phyloP scores from a whole-genome alignment of 2,888 invertebrate species.

The Thymelicus lineola region DNA sequence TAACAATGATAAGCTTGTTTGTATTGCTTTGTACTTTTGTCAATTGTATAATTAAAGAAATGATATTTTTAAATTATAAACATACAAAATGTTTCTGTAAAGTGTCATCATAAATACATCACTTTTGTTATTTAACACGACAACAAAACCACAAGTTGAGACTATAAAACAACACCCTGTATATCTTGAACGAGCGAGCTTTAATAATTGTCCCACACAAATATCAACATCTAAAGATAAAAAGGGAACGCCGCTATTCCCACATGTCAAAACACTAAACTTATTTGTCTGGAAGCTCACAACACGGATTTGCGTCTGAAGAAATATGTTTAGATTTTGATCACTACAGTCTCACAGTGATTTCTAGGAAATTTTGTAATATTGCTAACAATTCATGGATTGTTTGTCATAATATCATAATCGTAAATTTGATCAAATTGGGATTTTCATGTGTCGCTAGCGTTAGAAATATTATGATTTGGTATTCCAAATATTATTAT shows the following conservation, averaged over 20 bases:
- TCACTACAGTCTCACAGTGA: slow-evolving; percentile 17
- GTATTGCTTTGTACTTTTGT: too few relatives aligned
- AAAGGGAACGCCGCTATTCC: slow-evolving; percentile 29
- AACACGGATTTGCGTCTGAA: slow-evolving; percentile 29
- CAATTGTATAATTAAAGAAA: too few relatives aligned
- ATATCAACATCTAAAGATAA: slow-evolving; percentile 25
- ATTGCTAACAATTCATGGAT: slow-evolving; percentile 5
- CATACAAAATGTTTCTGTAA: too few relatives aligned
- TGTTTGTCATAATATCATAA: slow-evolving; percentile 17
- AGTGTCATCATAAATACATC: too few relatives aligned
- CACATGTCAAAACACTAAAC: slow-evolving; percentile 30
- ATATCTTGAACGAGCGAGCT: background rate
- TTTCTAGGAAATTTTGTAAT: slow-evolving; percentile 27
- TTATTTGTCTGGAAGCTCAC: slow-evolving; percentile 35
- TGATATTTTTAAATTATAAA: too few relatives aligned
- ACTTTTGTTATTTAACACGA: too few relatives aligned
- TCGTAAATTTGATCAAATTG: slow-evolving; percentile 13
- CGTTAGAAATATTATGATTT: background rate
- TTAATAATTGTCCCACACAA: slow-evolving; percentile 24
- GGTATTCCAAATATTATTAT: too few relatives aligned
- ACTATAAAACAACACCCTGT: slow-evolving; percentile 10
- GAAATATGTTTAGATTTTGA: slow-evolving; percentile 29
- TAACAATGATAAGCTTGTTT: too few relatives aligned
- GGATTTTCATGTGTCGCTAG: background rate
- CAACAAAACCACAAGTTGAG: too few relatives aligned